A percentile compares a stretch with the other conserved stretches of the same genome.
Evolutionary conservation across 2,113 vertebrate species (phyloP).

Genomic region (Aptenodytes forsteri): DNA sequence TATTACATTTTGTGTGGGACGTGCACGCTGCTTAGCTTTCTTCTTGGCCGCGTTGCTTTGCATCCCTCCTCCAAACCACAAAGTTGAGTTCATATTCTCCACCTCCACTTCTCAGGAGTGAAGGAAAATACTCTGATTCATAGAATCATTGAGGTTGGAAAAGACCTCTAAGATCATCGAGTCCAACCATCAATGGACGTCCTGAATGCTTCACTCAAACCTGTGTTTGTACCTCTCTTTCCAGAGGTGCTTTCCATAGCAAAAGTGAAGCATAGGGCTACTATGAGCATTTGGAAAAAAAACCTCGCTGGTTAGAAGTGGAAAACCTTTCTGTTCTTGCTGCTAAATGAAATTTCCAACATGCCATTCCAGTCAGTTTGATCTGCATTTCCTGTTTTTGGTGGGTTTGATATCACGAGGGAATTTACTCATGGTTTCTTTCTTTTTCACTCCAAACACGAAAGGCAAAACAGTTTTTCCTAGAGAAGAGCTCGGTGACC

Average conservation of each 20-base stretch:
- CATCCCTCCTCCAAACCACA: not conserved
- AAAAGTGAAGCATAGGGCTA: no score
- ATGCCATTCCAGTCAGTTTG: not conserved
- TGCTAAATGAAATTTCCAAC: not conserved
- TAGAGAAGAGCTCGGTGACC: not conserved
- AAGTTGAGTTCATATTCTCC: not conserved
- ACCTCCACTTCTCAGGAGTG: not conserved
- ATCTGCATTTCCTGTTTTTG: not conserved
- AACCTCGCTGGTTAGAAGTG: not conserved
- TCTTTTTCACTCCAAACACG: not conserved
- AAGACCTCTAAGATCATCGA: no score
- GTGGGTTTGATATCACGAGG: not conserved
- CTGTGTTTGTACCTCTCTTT: not conserved
- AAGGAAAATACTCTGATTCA: not conserved
- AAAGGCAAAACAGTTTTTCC: not conserved
- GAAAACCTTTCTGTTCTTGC: not conserved
- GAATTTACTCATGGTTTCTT: not conserved
- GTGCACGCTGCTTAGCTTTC: not conserved
- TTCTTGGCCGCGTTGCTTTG: accelerated
- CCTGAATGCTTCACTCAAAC: not conserved
- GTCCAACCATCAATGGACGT: no score
- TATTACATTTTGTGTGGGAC: accelerated
- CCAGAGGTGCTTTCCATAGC: not conserved
- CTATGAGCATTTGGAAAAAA: not conserved
- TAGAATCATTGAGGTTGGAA: no score